These are phyloP conservation scores for Asobara japonica DNA, from an alignment of 1,140 invertebrate genomes.

Conservation along the genomic window DNA sequence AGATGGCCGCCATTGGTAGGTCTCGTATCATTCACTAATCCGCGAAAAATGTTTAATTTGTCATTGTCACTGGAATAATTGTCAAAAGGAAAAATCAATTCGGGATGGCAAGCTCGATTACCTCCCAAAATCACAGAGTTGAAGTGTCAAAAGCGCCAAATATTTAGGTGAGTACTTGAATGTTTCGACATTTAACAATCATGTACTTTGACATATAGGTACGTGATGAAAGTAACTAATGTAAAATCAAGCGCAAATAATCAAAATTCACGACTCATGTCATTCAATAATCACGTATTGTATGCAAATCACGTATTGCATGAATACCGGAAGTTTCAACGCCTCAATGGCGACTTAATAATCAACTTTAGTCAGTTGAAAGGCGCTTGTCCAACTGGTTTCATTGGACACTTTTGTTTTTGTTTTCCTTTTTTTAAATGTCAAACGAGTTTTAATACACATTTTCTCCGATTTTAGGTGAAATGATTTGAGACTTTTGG, in stretches of 20 bases:
- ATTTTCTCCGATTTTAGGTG: background rate
- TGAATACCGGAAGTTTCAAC: background rate
- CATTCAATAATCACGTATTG: background rate
- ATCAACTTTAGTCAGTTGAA: background rate
- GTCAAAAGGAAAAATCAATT: background rate
- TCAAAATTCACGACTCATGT: background rate
- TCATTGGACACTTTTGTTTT: background rate
- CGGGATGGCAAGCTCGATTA: background rate
- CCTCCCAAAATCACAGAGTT: conserved; percentile 13
- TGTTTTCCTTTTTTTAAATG: background rate
- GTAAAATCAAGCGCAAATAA: background rate
- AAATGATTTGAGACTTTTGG: background rate
- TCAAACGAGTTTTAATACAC: background rate
- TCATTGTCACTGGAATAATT: background rate
- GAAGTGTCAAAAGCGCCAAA: conserved; percentile 34
- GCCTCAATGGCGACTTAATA: background rate
- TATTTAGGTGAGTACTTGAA: conserved; percentile 15
- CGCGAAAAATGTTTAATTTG: background rate
- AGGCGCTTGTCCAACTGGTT: background rate
- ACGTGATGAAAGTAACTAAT: conserved; percentile 31
- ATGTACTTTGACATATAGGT: conserved; percentile 23
- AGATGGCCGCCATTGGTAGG: background rate
- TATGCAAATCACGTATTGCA: background rate
- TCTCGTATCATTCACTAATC: background rate
- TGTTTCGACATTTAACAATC: conserved; percentile 24